A percentile compares a stretch with the other conserved stretches of the same genome.
Evolutionary conservation across 2,888 invertebrate species (phyloP).

Genomic region (Ceraclea dissimilis): DNA sequence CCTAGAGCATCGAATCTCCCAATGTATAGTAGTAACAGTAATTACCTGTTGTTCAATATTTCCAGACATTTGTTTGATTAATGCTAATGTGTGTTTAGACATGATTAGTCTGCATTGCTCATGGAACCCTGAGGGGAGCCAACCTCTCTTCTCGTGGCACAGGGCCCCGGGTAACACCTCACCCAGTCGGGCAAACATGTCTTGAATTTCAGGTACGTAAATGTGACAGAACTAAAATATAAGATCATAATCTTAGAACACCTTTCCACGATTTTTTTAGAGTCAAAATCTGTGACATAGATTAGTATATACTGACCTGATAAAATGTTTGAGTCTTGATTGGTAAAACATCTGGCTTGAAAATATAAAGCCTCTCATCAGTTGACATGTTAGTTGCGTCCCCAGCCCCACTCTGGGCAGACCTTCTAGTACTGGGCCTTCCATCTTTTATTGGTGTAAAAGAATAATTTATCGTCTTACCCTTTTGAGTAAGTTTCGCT

Average conservation of each 20-base stretch:
- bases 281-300: background rate
- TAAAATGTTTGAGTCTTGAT: constrained; percentile 84
- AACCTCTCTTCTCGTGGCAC: constrained; percentile 69
- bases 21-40: too few relatives aligned
- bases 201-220: constrained; percentile 69
- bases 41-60: constrained; percentile 27
- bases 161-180: constrained; percentile 49
- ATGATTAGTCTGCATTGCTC: constrained; percentile 67
- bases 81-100: constrained; percentile 29
- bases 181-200: constrained; percentile 61
- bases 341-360: constrained; percentile 67
- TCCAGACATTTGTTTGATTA: background rate
- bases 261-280: too few relatives aligned
- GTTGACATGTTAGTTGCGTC: constrained; percentile 14
- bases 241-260: too few relatives aligned
- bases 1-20: too few relatives aligned
- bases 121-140: constrained; percentile 66
- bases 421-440: background rate
- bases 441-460: background rate
- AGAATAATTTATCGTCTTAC: background rate
- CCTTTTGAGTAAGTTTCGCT: background rate
- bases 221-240: constrained; percentile 69
- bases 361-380: constrained; percentile 38
- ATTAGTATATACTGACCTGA: constrained; percentile 50
- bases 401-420: background rate